phyloP scores from a whole-genome alignment of 2,113 vertebrate genomes.

The Sturnus vulgaris region DNA sequence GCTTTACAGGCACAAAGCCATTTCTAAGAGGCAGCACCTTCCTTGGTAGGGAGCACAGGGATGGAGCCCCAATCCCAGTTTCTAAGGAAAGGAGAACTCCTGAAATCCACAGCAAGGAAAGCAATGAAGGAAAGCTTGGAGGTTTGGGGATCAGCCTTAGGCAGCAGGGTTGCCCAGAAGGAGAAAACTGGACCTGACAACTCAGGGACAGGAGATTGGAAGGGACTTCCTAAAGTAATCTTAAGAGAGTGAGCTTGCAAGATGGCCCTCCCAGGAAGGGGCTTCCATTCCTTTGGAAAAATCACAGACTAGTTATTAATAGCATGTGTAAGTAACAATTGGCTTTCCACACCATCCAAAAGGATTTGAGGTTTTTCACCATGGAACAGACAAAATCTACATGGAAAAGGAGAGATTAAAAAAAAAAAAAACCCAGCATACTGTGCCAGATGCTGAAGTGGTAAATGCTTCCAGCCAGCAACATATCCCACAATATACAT shows the following conservation, averaged over 20 bases:
- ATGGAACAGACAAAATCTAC: neutral
- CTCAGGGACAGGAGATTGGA: neutral
- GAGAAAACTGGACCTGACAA: neutral
- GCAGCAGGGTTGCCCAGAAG: neutral
- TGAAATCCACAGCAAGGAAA: neutral
- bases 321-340: accelerated
- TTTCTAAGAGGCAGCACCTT: neutral
- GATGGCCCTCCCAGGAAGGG: neutral
- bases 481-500: accelerated
- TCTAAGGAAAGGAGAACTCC: neutral
- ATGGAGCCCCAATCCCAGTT: neutral
- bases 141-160: neutral
- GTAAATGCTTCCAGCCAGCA: neutral
- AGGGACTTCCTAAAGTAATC: neutral
- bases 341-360: neutral
- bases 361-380: neutral
- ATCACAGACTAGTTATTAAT: neutral
- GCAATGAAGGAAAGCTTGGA: neutral
- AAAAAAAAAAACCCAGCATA: neutral
- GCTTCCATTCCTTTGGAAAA: neutral
- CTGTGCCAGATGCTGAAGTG: neutral
- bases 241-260: neutral
- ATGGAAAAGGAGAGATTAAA: neutral
- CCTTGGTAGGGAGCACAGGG: neutral
- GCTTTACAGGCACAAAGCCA: neutral